phyloP scores from a whole-genome alignment of 2,797 vertebrate species.

The Propithecus deckenii region DNA sequence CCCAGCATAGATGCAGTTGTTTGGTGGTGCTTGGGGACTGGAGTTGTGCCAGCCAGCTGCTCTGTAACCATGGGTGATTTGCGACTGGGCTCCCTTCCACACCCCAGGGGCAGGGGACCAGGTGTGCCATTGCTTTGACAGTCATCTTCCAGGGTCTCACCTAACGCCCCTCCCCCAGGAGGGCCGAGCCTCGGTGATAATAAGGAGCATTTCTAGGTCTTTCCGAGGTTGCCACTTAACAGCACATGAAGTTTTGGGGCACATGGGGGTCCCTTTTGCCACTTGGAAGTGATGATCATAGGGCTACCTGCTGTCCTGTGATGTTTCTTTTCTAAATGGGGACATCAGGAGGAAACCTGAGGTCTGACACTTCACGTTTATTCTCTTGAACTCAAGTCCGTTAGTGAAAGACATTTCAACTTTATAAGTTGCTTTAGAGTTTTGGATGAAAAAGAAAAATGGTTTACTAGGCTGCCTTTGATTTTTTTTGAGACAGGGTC shows the following conservation, averaged over 20 bases:
- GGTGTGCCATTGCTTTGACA: background rate
- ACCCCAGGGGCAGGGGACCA: too few species aligned
- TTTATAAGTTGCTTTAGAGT: background rate
- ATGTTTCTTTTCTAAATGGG: too few species aligned
- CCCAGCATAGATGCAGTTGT: background rate
- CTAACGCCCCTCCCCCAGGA: background rate
- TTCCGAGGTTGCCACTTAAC: background rate
- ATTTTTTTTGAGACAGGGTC: background rate
- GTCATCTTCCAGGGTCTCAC: background rate
- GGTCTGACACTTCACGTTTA: rapidly evolving
- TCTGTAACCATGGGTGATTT: background rate
- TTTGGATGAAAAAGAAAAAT: background rate
- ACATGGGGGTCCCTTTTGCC: background rate
- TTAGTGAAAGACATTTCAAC: background rate
- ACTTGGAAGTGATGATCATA: background rate
- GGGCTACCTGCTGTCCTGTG: background rate
- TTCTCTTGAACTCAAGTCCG: rapidly evolving
- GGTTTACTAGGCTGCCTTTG: background rate
- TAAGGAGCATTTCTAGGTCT: background rate
- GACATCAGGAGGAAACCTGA: too few species aligned
- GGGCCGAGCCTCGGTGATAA: background rate
- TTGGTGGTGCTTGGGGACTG: rapidly evolving
- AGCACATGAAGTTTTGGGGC: background rate
- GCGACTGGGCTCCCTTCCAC: rapidly evolving
- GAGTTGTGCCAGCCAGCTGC: rapidly evolving